phyloP scores from a whole-genome alignment of 2,113 vertebrate species.

The Cygnus buccinator region DNA sequence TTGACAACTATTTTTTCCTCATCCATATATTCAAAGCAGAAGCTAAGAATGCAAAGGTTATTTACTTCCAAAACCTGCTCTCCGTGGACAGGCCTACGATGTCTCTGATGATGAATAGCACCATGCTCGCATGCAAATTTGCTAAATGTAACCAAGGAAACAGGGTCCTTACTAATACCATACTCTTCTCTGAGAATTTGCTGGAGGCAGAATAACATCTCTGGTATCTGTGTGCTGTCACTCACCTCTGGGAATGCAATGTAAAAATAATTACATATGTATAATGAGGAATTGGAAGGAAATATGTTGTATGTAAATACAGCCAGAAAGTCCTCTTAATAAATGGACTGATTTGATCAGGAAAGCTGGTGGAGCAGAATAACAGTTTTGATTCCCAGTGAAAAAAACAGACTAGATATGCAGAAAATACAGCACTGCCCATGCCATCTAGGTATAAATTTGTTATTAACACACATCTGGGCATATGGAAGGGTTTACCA shows the following conservation, averaged over 20 bases:
- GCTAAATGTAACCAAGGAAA: slow-evolving; percentile 65
- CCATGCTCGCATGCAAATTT: slow-evolving; percentile 51
- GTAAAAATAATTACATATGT: slow-evolving; percentile 26
- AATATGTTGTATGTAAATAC: neutral
- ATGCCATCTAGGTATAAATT: neutral
- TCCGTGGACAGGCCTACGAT: neutral
- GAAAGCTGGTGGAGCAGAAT: neutral
- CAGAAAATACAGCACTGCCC: neutral
- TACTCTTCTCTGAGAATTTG: slow-evolving; percentile 28
- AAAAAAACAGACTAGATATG: neutral
- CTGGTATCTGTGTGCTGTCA: neutral
- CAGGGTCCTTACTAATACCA: neutral
- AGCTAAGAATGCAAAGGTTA: slow-evolving; percentile 30
- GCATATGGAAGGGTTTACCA: neutral
- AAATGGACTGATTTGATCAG: neutral
- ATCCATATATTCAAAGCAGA: neutral
- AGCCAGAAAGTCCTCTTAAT: neutral
- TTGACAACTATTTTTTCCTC: neutral
- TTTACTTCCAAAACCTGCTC: slow-evolving; percentile 21
- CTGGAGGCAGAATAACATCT: slow-evolving; percentile 21
- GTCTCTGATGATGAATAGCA: slow-evolving; percentile 37
- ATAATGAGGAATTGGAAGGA: neutral
- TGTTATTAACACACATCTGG: neutral
- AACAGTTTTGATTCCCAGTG: neutral
- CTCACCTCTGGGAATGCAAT: slow-evolving; percentile 7